Evolutionary conservation across 2,888 invertebrate species (phyloP).

Genomic region (Diplolepis rosae): DNA sequence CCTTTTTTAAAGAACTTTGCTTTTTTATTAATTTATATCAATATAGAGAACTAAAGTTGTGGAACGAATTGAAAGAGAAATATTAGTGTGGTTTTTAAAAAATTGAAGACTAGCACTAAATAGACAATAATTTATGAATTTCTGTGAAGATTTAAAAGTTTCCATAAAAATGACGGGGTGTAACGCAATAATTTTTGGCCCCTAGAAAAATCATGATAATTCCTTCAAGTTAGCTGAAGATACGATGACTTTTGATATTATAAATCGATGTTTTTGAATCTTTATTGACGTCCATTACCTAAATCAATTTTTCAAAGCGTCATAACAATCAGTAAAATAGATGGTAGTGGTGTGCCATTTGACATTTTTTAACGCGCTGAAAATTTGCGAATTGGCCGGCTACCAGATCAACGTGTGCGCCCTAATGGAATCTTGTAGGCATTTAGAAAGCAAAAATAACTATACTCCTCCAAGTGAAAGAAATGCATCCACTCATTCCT

Average conservation of each 20-base stretch:
- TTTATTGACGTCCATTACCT: background rate
- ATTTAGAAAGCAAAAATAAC: constrained; percentile 47
- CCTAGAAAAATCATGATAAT: background rate
- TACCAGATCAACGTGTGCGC: constrained; percentile 32
- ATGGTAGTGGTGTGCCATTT: constrained; percentile 12
- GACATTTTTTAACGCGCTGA: constrained; percentile 34
- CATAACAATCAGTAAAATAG: background rate
- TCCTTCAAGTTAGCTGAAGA: background rate
- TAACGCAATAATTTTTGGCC: constrained; percentile 43
- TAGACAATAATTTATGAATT: background rate
- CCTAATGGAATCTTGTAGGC: constrained; percentile 33
- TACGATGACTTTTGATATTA: background rate
- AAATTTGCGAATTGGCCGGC: constrained; percentile 41
- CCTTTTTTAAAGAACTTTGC: background rate
- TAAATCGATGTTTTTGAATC: background rate
- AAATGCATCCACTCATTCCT: constrained; percentile 2
- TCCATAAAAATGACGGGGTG: constrained; percentile 38
- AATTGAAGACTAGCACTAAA: background rate
- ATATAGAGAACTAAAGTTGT: background rate
- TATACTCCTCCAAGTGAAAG: constrained; percentile 32
- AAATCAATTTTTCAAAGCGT: background rate
- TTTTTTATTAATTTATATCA: constrained; percentile 5
- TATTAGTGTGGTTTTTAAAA: background rate
- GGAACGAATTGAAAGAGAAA: too few species aligned
- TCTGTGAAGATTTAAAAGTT: background rate